A percentile compares a stretch with the other conserved stretches of the same genome.
Evolutionary conservation across 2,113 vertebrate genomes (phyloP).

Genomic region (Arothron firmamentum): DNA sequence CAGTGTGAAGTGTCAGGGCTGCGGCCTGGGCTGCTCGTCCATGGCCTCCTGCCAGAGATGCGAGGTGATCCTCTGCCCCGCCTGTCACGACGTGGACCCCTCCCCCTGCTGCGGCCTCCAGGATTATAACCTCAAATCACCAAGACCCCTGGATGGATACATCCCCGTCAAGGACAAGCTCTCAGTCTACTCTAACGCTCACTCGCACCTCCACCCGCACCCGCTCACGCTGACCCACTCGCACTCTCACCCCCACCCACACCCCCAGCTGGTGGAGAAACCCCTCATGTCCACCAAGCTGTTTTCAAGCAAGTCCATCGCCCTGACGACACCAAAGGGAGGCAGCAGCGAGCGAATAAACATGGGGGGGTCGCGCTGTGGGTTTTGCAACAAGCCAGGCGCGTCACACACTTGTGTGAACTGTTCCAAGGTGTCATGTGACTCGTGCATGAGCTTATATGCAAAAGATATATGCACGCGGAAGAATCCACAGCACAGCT

Average conservation of each 20-base stretch:
- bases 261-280: slow-evolving; percentile 84
- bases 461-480: slow-evolving; percentile 89
- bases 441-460: slow-evolving; percentile 87
- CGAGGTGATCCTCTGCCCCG: slow-evolving; percentile 78
- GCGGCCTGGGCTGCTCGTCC: slow-evolving; percentile 81
- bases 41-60: slow-evolving; percentile 87
- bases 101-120: slow-evolving; percentile 76
- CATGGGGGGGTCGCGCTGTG: slow-evolving; percentile 78
- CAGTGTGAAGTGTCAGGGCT: slow-evolving; percentile 88
- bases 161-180: slow-evolving; percentile 77
- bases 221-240: slow-evolving; percentile 69
- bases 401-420: slow-evolving; percentile 92
- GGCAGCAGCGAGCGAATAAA: slow-evolving; percentile 58
- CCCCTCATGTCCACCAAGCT: slow-evolving; percentile 74
- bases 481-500: slow-evolving; percentile 89
- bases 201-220: slow-evolving; percentile 63
- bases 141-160: slow-evolving; percentile 75
- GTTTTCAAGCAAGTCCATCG: slow-evolving; percentile 73
- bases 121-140: slow-evolving; percentile 72
- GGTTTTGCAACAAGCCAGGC: slow-evolving; percentile 92
- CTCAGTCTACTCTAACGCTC: slow-evolving; percentile 77
- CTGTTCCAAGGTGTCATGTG: slow-evolving; percentile 97
- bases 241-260: slow-evolving; percentile 77
- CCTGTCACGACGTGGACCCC: slow-evolving; percentile 75
- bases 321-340: slow-evolving; percentile 58